Evolutionary conservation across 2,113 vertebrate species (phyloP).

Genomic region (Nesogale talazaci): DNA sequence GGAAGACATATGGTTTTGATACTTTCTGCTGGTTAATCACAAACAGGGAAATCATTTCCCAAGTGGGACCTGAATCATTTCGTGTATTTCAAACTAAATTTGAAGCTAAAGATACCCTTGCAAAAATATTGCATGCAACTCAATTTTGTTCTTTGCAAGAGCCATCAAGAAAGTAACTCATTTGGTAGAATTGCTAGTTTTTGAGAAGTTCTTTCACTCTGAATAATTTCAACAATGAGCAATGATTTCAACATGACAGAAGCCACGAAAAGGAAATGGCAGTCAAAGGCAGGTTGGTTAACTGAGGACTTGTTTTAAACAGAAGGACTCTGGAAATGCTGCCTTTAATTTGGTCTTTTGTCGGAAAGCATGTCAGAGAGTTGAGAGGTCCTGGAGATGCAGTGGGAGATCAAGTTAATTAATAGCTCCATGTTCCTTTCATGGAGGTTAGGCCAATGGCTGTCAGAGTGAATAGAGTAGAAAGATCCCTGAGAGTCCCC

Average conservation of each 20-base stretch:
- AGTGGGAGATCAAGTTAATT: not conserved
- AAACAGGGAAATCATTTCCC: conserved; percentile 27
- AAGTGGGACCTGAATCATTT: conserved; percentile 30
- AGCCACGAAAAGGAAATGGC: not conserved
- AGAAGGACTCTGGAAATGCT: not conserved
- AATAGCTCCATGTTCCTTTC: not conserved
- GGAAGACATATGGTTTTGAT: not conserved
- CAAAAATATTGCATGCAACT: conserved; percentile 36
- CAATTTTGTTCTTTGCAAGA: not conserved
- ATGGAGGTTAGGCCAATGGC: not conserved
- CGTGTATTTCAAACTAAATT: conserved; percentile 54
- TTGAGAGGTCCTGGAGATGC: not conserved
- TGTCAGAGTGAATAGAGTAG: not conserved
- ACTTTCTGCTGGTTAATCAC: conserved; percentile 11
- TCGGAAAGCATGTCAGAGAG: not conserved
- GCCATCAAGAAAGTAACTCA: not conserved
- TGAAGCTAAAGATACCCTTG: not conserved
- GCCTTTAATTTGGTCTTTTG: not conserved
- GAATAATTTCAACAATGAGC: not conserved
- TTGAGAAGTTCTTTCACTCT: conserved; percentile 16
- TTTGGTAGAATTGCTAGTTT: conserved; percentile 10
- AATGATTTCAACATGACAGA: not conserved
- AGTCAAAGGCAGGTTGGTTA: not conserved
- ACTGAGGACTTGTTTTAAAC: not conserved
- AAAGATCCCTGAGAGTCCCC: not conserved